Evolutionary conservation across 1,140 invertebrate genomes (phyloP).

Genomic region (Diuraphis noxia): DNA sequence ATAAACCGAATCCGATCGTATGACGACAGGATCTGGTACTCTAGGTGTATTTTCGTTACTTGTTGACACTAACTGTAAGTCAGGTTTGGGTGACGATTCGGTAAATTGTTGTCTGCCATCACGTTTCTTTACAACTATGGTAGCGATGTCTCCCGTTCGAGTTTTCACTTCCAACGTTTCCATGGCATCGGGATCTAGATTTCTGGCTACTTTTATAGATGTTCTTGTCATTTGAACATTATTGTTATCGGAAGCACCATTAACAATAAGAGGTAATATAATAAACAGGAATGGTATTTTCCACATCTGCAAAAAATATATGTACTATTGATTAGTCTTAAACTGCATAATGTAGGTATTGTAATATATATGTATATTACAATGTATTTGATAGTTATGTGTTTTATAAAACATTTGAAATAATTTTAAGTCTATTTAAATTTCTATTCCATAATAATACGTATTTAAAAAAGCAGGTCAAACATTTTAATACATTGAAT

Average conservation of each 20-base stretch:
- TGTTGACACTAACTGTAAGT: conserved; percentile 1
- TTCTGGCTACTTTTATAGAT: conserved; percentile 75
- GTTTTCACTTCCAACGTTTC: conserved; percentile 76
- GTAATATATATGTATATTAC: not conserved
- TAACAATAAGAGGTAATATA: conserved; percentile 30
- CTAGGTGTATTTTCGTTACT: not conserved
- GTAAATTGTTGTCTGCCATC: conserved; percentile 59
- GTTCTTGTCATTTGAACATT: conserved; percentile 67
- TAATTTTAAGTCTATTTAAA: not conserved
- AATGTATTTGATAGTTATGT: not conserved
- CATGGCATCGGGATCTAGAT: conserved; percentile 73
- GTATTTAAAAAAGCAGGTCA: conserved; percentile 19
- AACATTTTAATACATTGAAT: not conserved
- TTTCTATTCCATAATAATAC: conserved; percentile 1
- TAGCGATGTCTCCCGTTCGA: conserved; percentile 72
- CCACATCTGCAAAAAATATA: conserved; percentile 43
- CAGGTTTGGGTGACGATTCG: not conserved
- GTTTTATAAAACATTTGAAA: not conserved
- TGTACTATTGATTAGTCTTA: not conserved
- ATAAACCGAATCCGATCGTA: conserved; percentile 67
- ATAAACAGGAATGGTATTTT: conserved; percentile 46
- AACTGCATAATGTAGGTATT: not conserved
- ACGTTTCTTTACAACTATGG: conserved; percentile 76
- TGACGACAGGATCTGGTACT: conserved; percentile 69
- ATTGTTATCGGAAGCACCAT: conserved; percentile 24